Base-by-base conservation (phyloP, 64 coral and sea anemone genomes). In the Dendrophyllia cribrosa region DNA sequence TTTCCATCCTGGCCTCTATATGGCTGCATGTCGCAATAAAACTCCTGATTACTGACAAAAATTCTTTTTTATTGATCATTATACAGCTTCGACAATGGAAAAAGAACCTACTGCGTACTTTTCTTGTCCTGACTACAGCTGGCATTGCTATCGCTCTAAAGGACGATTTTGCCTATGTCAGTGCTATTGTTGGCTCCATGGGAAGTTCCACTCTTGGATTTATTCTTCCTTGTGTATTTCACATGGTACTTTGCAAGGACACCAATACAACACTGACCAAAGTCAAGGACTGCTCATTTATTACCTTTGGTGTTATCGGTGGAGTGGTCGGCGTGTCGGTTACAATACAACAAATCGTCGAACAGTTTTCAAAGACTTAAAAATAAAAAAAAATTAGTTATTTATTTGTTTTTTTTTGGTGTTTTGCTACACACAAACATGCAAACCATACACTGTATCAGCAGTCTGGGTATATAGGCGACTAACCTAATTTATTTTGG, bases 121-220 rank as follows among this genome's bases (percentile, higher is more conserved):
- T 94, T 22, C 22, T 97, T 9, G 95, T 97, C 6, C 14, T 97
- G 3, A 49, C 80, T 4, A 97, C 95, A 71, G 95, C 92, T 51
- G 82, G 75, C 6, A 83, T 97, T 67, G 95, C 95, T 43, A 81
- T 94, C 25, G 91, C 86, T 20, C 70, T 97, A 9, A 97, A 97
- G 71, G 74, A 94, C 81, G 75, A 97, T 17, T 97, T 97, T 91
- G 95, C 92, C 43, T 97, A 94, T 82, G 78, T 97, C 43, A 47
- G 25, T 16, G 95, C 95, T 58, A 68, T 97, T 15, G 86, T 86
- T 88, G 95, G 95, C 43, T 97, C 95, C 22, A 70, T 96, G 72
- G 95, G 91, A 53, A 86, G 95, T 59, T 93, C 95, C 12, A 92
- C 88, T 16, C 50, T 96, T 14, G 87, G 86, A 13, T 96, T 85